Evolutionary conservation across 2,888 invertebrate species (phyloP).

Genomic region (Lucinisca nassula): DNA sequence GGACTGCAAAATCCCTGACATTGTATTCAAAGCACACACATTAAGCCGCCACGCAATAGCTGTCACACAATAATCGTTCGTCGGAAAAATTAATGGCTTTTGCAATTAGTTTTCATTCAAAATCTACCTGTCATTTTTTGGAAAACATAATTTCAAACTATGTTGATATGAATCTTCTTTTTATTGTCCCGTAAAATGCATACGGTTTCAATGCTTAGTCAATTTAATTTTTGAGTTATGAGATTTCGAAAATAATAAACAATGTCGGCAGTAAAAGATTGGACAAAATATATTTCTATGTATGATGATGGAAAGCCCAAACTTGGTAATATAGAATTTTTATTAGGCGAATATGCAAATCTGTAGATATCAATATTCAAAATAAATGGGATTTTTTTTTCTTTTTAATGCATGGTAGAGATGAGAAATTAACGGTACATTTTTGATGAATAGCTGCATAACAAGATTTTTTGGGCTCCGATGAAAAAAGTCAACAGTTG

Average conservation of each 20-base stretch:
- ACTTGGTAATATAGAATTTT: not conserved
- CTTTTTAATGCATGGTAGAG: not conserved
- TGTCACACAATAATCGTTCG: not conserved
- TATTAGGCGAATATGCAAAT: slow-evolving; percentile 6
- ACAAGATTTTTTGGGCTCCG: not conserved
- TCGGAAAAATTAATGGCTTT: not conserved
- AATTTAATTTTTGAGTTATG: not conserved
- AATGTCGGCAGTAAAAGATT: not conserved
- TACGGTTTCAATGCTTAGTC: not conserved
- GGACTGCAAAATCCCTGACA: not conserved
- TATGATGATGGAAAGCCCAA: no score
- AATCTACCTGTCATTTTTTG: not conserved
- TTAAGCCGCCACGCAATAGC: not conserved
- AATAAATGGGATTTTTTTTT: slow-evolving; percentile 10
- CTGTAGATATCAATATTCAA: slow-evolving; percentile 5
- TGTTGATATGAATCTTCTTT: not conserved
- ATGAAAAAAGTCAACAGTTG: not conserved
- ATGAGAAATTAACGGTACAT: not conserved
- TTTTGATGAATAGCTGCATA: not conserved
- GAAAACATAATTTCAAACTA: not conserved
- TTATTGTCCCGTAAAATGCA: not conserved
- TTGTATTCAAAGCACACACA: not conserved
- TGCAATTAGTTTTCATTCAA: slow-evolving; percentile 3
- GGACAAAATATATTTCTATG: not conserved
- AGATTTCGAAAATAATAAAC: not conserved